These are phyloP conservation scores for Procambarus clarkii DNA, from an alignment of 1,140 invertebrate species.

Conservation along the genomic window DNA sequence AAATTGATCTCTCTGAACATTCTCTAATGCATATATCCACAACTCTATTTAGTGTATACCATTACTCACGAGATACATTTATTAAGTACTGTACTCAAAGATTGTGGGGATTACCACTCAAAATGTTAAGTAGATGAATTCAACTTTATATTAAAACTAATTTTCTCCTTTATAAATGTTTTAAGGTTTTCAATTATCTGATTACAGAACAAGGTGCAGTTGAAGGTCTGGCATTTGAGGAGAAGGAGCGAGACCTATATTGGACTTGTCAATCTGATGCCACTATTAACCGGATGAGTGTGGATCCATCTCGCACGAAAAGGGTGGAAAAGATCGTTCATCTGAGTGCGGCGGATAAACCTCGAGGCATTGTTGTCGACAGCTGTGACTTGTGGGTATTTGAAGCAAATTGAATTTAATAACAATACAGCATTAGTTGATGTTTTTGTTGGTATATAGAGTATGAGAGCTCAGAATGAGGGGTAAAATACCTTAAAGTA, in stretches of 20 bases:
- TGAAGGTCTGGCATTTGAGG: constrained; percentile 88
- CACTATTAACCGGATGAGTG: constrained; percentile 82
- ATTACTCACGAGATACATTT: no score
- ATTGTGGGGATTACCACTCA: no score
- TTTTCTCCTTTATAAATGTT: neutral
- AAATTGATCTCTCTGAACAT: no score
- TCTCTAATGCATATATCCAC: no score
- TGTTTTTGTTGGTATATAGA: no score
- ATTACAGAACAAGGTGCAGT: constrained; percentile 83
- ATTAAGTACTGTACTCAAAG: no score
- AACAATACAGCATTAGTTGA: no score
- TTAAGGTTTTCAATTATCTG: neutral
- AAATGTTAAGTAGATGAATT: no score
- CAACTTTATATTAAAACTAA: no score
- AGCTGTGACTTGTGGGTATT: constrained; percentile 83
- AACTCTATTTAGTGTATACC: no score
- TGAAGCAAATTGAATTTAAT: neutral
- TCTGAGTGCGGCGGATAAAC: constrained; percentile 84
- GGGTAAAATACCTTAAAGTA: no score
- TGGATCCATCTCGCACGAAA: constrained; percentile 77
- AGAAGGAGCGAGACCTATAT: constrained; percentile 82
- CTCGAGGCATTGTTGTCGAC: constrained; percentile 88
- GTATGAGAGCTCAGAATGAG: no score
- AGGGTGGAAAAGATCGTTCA: constrained; percentile 80
- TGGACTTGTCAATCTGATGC: constrained; percentile 91